Base-by-base conservation (phyloP, 2,797 vertebrate species). In the Muscicapa striata region DNA sequence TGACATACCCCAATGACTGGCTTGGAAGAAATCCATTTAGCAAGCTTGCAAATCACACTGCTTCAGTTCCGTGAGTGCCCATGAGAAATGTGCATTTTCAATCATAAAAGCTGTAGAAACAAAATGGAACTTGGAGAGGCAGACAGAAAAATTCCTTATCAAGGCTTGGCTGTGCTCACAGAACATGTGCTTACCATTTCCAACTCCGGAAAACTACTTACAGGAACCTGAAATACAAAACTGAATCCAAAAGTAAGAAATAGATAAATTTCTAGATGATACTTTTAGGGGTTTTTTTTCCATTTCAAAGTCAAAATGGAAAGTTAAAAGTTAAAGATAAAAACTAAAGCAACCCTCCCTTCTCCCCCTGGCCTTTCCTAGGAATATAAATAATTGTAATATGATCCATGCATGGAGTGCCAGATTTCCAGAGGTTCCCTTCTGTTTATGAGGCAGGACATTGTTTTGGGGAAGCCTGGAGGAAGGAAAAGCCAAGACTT, bases 21-120 rank as follows among this genome's bases (percentile, higher is more conserved):
- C 85, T 93, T 96, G 96, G 96, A 96, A 96, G 74, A 91, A 97
- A 95, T 97, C 95, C 95, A 96, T 93, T 93, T 84, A 97, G 91
- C 83, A 77, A 87, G 91, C 95, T 93, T 95, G 95, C 91, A 96
- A 96, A 97, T 96, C 94, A 94, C 18, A 54, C 95, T 93, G 89
- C 70, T 96, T 95, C 93, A 88, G 93, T 93, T 70, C 85, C 57
- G 30, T 55, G 88, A 94, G 93, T 36, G 83, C 93, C 91, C 93
- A 94, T 32, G 95, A 97, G 95, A 96, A 96, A 95, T 79, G 85
- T 93, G 89, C 91, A 93, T 94, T 96, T 95, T 95, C 91, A 95
- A 93, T 90, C 95, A 80, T 57, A 96, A 95, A 93, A 95, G 77
- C 87, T 79, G n/a, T 24, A 89, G 95, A 96, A 95, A 91, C 89